Evolutionary conservation across 2,888 invertebrate species (phyloP).

Genomic region (Hemicrepidius hirtus): DNA sequence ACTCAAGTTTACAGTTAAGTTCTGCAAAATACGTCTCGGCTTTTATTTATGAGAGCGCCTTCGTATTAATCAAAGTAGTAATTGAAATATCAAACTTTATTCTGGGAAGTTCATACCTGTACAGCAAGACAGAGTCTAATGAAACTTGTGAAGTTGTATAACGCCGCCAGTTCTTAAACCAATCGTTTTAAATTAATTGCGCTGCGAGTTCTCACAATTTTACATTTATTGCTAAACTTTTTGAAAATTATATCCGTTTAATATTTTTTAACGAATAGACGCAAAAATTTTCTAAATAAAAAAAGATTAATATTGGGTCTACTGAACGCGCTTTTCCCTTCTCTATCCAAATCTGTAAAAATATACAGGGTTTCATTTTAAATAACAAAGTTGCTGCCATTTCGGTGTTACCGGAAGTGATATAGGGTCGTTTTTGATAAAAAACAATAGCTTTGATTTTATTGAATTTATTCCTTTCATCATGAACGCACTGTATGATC

Average conservation of each 20-base stretch:
- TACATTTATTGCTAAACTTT: constrained; percentile 42
- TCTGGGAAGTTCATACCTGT: constrained; percentile 59
- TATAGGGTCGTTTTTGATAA: too few relatives aligned
- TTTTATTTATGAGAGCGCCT: constrained; percentile 51
- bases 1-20: constrained; percentile 44
- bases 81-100: constrained; percentile 58
- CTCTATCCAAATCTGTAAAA: too few relatives aligned
- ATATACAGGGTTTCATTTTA: too few relatives aligned
- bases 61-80: constrained; percentile 53
- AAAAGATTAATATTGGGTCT: too few relatives aligned
- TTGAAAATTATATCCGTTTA: neutral
- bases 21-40: constrained; percentile 45
- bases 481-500: too few relatives aligned
- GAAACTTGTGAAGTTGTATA: constrained; percentile 57
- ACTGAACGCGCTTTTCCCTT: too few relatives aligned
- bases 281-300: too few relatives aligned
- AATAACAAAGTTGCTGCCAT: too few relatives aligned
- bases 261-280: too few relatives aligned
- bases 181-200: constrained; percentile 58
- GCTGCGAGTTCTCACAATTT: constrained; percentile 45
- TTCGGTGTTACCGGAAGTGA: too few relatives aligned
- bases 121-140: constrained; percentile 51
- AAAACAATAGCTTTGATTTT: too few relatives aligned
- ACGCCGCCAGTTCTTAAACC: constrained; percentile 55
- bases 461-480: too few relatives aligned